These are phyloP conservation scores for Ernsta delagoae DNA, from an alignment of 2,888 invertebrate genomes.

Conservation along the genomic window DNA sequence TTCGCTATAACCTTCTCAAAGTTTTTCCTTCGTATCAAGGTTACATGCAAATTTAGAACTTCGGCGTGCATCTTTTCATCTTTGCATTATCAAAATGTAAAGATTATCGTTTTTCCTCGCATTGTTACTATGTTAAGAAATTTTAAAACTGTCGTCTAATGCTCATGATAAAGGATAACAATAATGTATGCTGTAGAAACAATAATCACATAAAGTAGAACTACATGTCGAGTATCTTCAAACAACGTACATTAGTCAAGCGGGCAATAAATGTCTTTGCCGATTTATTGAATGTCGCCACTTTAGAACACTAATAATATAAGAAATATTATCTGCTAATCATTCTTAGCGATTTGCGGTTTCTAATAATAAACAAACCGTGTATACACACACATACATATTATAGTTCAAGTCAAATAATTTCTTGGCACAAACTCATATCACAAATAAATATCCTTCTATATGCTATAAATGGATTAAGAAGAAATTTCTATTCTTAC, in stretches of 20 bases:
- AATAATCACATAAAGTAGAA: neutral
- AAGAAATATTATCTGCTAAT: constrained; percentile 8
- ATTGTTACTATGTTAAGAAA: neutral
- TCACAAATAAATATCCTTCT: neutral
- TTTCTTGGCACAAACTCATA: neutral
- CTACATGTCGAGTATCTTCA: constrained; percentile 8
- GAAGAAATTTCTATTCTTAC: too few species aligned
- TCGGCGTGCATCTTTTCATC: neutral
- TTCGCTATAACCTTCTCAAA: too few species aligned
- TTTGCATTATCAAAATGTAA: constrained; percentile 8
- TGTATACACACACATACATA: neutral
- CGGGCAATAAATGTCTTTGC: constrained; percentile 25
- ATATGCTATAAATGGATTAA: too few species aligned
- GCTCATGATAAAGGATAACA: too few species aligned
- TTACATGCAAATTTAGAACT: constrained; percentile 26
- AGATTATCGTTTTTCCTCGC: neutral
- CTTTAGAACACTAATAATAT: constrained; percentile 14
- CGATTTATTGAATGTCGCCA: constrained; percentile 3
- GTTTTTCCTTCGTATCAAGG: constrained; percentile 34
- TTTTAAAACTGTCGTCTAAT: neutral
- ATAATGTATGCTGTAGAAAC: neutral
- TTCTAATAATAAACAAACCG: constrained; percentile 6
- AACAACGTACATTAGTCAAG: constrained; percentile 23
- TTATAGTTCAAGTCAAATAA: neutral
- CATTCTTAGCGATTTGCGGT: constrained; percentile 11